Percentiles rank a stretch among this genome's conserved stretches.
Evolutionary conservation across 2,113 vertebrate species (phyloP).

Genomic region (Poecilia latipinna): DNA sequence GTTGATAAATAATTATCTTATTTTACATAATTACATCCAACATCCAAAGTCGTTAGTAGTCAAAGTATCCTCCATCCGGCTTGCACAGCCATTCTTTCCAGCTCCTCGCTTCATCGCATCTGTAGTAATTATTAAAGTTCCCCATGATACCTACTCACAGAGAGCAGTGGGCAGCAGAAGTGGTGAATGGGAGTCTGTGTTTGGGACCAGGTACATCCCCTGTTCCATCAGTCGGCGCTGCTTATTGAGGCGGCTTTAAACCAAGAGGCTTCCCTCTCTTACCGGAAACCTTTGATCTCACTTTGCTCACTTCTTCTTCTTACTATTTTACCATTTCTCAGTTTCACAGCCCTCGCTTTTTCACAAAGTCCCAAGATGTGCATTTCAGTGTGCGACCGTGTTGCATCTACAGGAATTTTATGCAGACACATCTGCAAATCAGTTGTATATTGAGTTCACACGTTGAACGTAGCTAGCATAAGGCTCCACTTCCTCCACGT

Average conservation of each 20-base stretch:
- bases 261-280: slow-evolving; percentile 15
- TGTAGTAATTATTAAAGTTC: slow-evolving; percentile 29
- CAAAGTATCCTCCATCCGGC: background rate
- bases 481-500: slow-evolving; percentile 79
- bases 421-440: slow-evolving; percentile 61
- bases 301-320: background rate
- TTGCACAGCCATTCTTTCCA: background rate
- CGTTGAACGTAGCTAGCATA: slow-evolving; percentile 81
- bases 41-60: slow-evolving; percentile 14
- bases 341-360: slow-evolving; percentile 45
- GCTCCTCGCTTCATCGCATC: background rate
- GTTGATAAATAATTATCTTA: slow-evolving; percentile 33
- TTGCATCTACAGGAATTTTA: slow-evolving; percentile 31
- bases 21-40: background rate
- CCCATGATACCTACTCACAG: slow-evolving; percentile 26
- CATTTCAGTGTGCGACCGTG: background rate
- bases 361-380: slow-evolving; percentile 8
- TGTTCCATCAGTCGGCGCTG: slow-evolving; percentile 30
- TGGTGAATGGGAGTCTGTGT: background rate
- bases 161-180: slow-evolving; percentile 11
- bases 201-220: slow-evolving; percentile 31
- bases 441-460: slow-evolving; percentile 83
- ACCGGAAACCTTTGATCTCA: slow-evolving; percentile 32
- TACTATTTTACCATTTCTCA: slow-evolving; percentile 38
- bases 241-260: background rate